Conservation (phyloP, 1,140 invertebrate genomes). For the Drosophila ohnishii region DNA sequence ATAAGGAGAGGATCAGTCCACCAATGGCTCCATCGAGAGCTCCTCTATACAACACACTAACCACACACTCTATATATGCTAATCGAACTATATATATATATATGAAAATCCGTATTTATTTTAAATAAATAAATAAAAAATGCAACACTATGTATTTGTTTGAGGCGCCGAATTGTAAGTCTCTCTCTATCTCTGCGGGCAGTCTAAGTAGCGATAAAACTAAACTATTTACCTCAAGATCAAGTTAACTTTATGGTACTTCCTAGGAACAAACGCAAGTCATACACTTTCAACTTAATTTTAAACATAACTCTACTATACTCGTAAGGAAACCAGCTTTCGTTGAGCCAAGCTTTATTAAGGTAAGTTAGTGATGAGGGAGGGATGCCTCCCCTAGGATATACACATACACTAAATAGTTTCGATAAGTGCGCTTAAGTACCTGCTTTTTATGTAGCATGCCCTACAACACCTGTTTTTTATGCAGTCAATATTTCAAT, state of each 20-base stretch:
- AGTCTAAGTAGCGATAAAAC: slow-evolving; percentile 34
- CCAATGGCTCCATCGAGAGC: slow-evolving; percentile 43
- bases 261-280: slow-evolving; percentile 34
- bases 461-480: background rate
- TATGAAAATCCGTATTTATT: slow-evolving; percentile 63
- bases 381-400: slow-evolving; percentile 17
- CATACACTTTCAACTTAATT: slow-evolving; percentile 9
- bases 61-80: slow-evolving; percentile 20
- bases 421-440: slow-evolving; percentile 52
- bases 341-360: slow-evolving; percentile 29
- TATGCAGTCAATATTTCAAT: background rate
- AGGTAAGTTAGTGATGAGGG: slow-evolving; percentile 56
- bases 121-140: slow-evolving; percentile 75
- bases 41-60: slow-evolving; percentile 34
- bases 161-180: slow-evolving; percentile 50
- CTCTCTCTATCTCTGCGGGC: background rate
- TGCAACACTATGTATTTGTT: slow-evolving; percentile 69
- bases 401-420: slow-evolving; percentile 26
- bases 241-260: slow-evolving; percentile 45
- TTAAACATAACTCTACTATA: slow-evolving; percentile 17
- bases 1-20: slow-evolving; percentile 47
- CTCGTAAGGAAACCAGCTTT: slow-evolving; percentile 14
- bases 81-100: slow-evolving; percentile 26
- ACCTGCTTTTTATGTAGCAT: slow-evolving; percentile 32
- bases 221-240: slow-evolving; percentile 27